Conservation (phyloP, 2,797 vertebrate species). For the Yasuhikotakia modesta region DNA sequence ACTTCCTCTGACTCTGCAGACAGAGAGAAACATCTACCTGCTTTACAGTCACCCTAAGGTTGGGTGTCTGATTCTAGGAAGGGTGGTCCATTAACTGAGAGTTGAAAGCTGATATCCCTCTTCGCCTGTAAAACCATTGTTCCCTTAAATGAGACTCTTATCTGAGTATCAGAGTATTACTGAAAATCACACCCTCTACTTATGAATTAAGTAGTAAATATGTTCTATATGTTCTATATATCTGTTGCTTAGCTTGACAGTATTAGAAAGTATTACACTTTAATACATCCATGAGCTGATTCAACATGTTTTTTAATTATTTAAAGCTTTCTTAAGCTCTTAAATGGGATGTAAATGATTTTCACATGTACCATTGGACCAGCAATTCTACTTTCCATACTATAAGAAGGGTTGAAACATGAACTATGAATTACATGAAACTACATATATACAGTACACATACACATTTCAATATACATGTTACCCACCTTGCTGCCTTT, state of each 20-base stretch:
- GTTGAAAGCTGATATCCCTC: background rate
- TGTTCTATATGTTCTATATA: background rate
- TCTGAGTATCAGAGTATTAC: background rate
- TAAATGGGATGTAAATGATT: background rate
- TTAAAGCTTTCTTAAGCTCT: background rate
- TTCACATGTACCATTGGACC: background rate
- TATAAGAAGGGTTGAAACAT: background rate
- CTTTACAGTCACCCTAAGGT: background rate
- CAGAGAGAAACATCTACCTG: conserved; percentile 16
- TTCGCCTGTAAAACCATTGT: background rate
- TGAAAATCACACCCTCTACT: background rate
- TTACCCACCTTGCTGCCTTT: background rate
- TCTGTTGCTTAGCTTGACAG: background rate
- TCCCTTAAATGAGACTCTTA: background rate
- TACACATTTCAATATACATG: too few species aligned
- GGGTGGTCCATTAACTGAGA: background rate
- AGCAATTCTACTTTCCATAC: background rate
- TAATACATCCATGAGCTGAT: conserved; percentile 5
- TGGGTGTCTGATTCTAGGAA: background rate
- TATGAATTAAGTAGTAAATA: background rate
- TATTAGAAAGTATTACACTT: background rate
- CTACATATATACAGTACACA: background rate
- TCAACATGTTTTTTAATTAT: conserved; percentile 7
- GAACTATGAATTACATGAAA: background rate
- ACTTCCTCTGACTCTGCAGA: conserved; percentile 25